A percentile compares a stretch with the other conserved stretches of the same genome.
phyloP scores from a whole-genome alignment of 1,140 invertebrate genomes.

The Chelonus insularis region DNA sequence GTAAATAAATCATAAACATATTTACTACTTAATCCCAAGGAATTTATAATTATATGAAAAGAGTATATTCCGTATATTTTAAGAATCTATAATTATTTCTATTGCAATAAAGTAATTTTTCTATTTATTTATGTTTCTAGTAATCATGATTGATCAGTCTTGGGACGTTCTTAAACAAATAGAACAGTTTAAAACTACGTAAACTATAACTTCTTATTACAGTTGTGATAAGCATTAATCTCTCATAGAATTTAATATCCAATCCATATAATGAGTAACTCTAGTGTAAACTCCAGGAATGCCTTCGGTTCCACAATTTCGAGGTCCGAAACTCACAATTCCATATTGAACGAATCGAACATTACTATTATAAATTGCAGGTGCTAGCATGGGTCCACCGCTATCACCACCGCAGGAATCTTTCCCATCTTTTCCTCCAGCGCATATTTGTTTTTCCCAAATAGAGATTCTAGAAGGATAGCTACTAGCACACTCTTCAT shows the following conservation, averaged over 20 bases:
- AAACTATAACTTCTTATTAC: too few relatives aligned
- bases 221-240: too few relatives aligned
- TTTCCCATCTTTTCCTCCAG: conserved; percentile 60
- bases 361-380: conserved; percentile 36
- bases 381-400: conserved; percentile 59
- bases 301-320: conserved; percentile 58
- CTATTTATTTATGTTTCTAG: too few relatives aligned
- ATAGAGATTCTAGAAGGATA: conserved; percentile 53
- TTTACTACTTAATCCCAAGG: too few relatives aligned
- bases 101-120: too few relatives aligned
- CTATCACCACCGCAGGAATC: conserved; percentile 59
- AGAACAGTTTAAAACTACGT: too few relatives aligned
- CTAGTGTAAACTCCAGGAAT: conserved; percentile 68
- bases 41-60: too few relatives aligned
- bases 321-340: conserved; percentile 62
- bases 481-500: conserved; percentile 51
- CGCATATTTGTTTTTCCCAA: conserved; percentile 63
- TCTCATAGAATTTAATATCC: conserved; percentile 65
- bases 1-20: too few relatives aligned
- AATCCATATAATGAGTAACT: conserved; percentile 65
- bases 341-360: conserved; percentile 56
- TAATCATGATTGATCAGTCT: too few relatives aligned
- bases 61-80: too few relatives aligned
- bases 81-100: too few relatives aligned
- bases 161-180: too few relatives aligned